A percentile compares a stretch with the other conserved stretches of the same genome.
These are phyloP conservation scores for Poecilia wingei DNA, from an alignment of 2,797 vertebrate species.

Conservation along the genomic window DNA sequence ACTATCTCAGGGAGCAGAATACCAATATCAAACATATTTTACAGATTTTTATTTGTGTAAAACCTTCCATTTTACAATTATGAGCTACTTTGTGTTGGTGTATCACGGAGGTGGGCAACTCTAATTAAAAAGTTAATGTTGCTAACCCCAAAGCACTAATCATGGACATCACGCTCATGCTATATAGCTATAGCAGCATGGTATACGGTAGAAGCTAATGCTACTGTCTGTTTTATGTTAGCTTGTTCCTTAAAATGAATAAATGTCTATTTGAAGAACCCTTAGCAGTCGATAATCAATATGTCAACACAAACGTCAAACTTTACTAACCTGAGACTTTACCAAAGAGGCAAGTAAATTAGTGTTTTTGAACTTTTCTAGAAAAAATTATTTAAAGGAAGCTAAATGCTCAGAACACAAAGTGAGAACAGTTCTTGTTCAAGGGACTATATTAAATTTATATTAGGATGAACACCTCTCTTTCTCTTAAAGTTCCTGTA, in stretches of 20 bases:
- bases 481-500: slow-evolving; percentile 8
- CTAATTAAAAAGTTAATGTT: neutral
- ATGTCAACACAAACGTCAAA: too few relatives aligned
- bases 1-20: neutral
- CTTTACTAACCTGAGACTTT: too few relatives aligned
- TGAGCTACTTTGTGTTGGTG: neutral
- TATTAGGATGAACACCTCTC: neutral
- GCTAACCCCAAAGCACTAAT: neutral
- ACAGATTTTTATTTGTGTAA: neutral
- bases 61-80: neutral
- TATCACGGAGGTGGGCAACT: neutral
- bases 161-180: neutral
- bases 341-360: too few relatives aligned
- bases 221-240: neutral
- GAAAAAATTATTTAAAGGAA: too few relatives aligned
- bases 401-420: neutral
- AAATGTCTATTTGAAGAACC: too few relatives aligned
- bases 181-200: neutral
- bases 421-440: neutral
- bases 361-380: too few relatives aligned
- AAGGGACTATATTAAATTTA: neutral
- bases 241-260: too few relatives aligned
- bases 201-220: neutral
- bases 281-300: too few relatives aligned
- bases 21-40: neutral